These are phyloP conservation scores for Lutjanus erythropterus DNA, from an alignment of 2,113 vertebrate genomes.

Conservation along the genomic window DNA sequence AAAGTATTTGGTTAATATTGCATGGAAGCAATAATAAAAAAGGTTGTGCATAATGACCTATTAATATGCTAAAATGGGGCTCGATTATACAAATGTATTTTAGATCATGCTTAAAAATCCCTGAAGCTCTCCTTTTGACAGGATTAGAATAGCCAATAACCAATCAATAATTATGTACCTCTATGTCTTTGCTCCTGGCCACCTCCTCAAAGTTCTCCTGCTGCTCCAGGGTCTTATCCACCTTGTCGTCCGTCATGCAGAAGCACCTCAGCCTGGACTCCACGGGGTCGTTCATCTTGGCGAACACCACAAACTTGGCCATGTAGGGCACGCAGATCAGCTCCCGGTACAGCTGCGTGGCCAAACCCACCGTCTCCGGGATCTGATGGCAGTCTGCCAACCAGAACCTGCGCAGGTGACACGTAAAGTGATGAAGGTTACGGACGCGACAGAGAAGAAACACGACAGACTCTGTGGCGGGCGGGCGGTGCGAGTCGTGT, in stretches of 20 bases:
- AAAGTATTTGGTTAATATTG: not conserved
- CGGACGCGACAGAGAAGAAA: not conserved
- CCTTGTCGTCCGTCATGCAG: constrained; percentile 99
- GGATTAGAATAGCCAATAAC: not conserved
- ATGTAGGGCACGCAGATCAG: constrained; percentile 98
- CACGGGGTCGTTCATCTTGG: constrained; percentile 96
- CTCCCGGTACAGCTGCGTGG: constrained; percentile 96
- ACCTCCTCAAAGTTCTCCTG: constrained; percentile 99
- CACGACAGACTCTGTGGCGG: too few relatives aligned
- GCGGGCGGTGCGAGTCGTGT: too few relatives aligned
- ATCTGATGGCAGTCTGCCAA: constrained; percentile 98
- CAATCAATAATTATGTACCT: constrained; percentile 84
- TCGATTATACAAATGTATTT: not conserved
- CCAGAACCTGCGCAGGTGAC: constrained; percentile 89
- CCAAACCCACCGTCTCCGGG: constrained; percentile 95
- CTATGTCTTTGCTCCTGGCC: constrained; percentile 99
- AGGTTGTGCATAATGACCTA: not conserved
- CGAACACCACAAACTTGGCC: constrained; percentile 99
- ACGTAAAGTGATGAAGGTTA: not conserved
- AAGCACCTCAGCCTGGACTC: constrained; percentile 96
- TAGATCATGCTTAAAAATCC: not conserved
- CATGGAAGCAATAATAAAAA: not conserved
- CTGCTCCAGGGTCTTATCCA: constrained; percentile 98
- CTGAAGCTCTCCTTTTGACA: not conserved
- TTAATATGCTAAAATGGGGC: too few relatives aligned